Conservation (phyloP, 1,140 invertebrate species). For the Telenomus remus region DNA sequence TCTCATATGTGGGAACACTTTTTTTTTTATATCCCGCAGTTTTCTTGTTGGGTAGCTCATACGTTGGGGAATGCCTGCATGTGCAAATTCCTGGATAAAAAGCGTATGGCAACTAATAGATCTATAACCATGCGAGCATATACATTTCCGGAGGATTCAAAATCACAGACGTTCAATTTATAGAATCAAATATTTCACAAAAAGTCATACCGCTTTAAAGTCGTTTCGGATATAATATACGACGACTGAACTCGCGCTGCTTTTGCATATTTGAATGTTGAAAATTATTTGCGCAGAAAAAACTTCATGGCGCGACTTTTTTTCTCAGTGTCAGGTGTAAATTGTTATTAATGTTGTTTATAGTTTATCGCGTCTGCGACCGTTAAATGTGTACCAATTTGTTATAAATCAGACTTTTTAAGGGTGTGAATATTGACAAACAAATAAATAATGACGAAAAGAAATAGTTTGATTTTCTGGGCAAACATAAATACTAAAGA, state of each 20-base stretch:
- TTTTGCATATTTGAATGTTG: not conserved
- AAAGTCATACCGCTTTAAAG: conserved; percentile 15
- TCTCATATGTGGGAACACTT: not conserved
- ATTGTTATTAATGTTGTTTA: too few species aligned
- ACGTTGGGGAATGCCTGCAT: not conserved
- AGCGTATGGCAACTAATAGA: conserved; percentile 2
- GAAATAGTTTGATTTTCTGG: too few species aligned
- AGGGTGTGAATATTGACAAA: too few species aligned
- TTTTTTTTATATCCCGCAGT: not conserved
- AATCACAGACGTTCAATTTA: conserved; percentile 23
- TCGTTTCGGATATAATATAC: conserved; percentile 2
- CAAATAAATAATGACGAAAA: too few species aligned
- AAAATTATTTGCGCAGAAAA: too few species aligned
- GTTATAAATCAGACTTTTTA: too few species aligned
- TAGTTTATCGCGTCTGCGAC: too few species aligned
- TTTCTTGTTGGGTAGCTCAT: not conserved
- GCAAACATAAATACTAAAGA: too few species aligned
- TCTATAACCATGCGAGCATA: conserved; percentile 4
- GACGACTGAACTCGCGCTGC: not conserved
- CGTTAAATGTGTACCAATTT: too few species aligned
- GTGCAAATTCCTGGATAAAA: conserved; percentile 4
- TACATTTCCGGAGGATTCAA: conserved; percentile 23
- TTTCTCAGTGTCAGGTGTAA: too few species aligned
- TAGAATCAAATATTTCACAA: conserved; percentile 21
- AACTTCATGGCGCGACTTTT: too few species aligned